phyloP scores from a whole-genome alignment of 2,888 invertebrate genomes.

The Balanococcus diminutus region DNA sequence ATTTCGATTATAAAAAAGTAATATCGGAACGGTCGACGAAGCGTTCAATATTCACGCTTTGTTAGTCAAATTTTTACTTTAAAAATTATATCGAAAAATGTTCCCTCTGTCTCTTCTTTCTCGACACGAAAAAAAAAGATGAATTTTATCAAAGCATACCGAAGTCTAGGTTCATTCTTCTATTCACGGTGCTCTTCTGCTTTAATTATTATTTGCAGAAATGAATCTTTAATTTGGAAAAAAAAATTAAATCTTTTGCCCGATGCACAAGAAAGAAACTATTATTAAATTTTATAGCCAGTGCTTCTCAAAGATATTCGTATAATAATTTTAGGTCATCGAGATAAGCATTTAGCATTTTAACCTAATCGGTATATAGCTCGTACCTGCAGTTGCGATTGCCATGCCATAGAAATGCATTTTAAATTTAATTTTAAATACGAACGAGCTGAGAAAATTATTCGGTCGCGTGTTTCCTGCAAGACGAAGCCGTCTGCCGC shows the following conservation, averaged over 20 bases:
- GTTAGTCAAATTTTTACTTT: neutral
- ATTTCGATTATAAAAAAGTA: constrained; percentile 16
- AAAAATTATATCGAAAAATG: neutral
- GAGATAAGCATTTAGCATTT: constrained; percentile 25
- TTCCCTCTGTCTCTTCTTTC: neutral
- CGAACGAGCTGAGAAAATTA: constrained; percentile 13
- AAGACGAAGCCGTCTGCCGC: neutral
- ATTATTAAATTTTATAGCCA: constrained; percentile 41
- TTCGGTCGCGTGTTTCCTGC: constrained; percentile 20
- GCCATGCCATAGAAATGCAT: neutral
- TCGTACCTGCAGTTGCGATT: neutral
- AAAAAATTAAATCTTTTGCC: constrained; percentile 35
- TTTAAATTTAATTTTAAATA: constrained; percentile 22
- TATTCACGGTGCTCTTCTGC: neutral
- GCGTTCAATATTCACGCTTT: constrained; percentile 8
- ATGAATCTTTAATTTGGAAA: constrained; percentile 32
- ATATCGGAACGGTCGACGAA: constrained; percentile 4
- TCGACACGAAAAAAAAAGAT: neutral
- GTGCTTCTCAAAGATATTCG: constrained; percentile 25
- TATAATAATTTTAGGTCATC: constrained; percentile 22
- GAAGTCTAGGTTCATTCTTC: neutral
- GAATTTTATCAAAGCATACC: neutral
- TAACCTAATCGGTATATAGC: neutral
- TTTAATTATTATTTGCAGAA: constrained; percentile 5
- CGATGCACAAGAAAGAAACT: constrained; percentile 36